A percentile compares a stretch with the other conserved stretches of the same genome.
phyloP scores from a whole-genome alignment of 2,888 invertebrate genomes.

The Mystacides longicornis region DNA sequence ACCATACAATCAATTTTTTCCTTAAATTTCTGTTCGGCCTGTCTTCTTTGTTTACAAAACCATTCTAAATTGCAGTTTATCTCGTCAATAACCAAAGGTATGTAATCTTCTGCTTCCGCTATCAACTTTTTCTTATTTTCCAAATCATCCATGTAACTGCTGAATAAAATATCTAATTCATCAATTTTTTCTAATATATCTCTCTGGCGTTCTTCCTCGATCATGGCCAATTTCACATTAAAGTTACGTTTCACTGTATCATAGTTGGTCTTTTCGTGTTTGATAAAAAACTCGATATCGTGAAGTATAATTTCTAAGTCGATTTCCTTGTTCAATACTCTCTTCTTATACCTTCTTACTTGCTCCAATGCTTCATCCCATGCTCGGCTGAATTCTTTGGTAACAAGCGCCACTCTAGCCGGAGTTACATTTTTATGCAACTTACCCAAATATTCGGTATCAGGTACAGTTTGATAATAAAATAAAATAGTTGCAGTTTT shows the following conservation, averaged over 20 bases:
- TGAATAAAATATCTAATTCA: background rate
- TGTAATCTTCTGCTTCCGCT: conserved; percentile 7
- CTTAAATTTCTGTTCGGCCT: conserved; percentile 4
- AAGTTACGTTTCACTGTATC: conserved; percentile 2
- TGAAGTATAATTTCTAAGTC: conserved; percentile 1
- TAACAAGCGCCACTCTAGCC: conserved; percentile 6
- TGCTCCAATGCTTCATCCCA: conserved; percentile 8
- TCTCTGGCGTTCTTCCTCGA: conserved; percentile 6
- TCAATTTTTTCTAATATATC: background rate
- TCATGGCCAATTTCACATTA: background rate
- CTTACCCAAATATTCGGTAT: conserved; percentile 5
- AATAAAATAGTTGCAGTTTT: background rate
- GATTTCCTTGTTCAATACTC: background rate
- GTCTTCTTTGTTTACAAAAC: background rate
- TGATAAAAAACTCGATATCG: conserved; percentile 9
- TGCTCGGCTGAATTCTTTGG: conserved; percentile 5
- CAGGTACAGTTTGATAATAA: conserved; percentile 8
- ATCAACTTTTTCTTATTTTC: conserved; percentile 5
- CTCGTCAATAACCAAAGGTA: background rate
- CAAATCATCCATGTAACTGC: conserved; percentile 3
- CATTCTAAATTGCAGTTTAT: conserved; percentile 8
- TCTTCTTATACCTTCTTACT: background rate
- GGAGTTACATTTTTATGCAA: conserved; percentile 8
- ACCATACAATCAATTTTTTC: conserved; percentile 7
- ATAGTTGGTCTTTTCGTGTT: conserved; percentile 5